Evolutionary conservation across 1,140 invertebrate species (phyloP).

Genomic region (Danaus plexippus): DNA sequence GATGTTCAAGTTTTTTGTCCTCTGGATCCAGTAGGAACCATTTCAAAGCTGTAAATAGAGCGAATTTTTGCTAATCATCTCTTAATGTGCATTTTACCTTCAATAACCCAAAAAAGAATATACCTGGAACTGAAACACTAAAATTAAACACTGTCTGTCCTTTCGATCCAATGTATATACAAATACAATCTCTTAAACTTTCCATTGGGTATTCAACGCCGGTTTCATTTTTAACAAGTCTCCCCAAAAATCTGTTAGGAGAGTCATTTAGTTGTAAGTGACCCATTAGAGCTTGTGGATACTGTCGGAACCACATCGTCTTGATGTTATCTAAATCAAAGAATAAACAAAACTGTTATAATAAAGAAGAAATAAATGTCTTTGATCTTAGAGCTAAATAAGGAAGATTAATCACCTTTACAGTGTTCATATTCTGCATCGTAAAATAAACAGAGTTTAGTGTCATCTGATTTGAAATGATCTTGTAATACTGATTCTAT

Average conservation of each 20-base stretch:
- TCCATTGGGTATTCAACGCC: conserved; percentile 28
- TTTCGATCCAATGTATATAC: conserved; percentile 67
- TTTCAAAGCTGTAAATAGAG: conserved; percentile 51
- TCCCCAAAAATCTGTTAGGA: conserved; percentile 37
- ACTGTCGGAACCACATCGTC: conserved; percentile 39
- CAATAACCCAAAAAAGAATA: background rate
- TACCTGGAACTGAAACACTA: conserved; percentile 66
- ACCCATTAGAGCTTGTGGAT: conserved; percentile 44
- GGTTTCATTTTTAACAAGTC: conserved; percentile 36
- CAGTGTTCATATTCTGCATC: conserved; percentile 80
- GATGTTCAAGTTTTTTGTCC: conserved; percentile 44
- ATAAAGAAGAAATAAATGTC: conserved; percentile 10
- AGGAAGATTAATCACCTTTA: conserved; percentile 68
- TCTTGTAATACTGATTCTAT: conserved; percentile 39
- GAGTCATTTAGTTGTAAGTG: conserved; percentile 33
- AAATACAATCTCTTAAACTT: conserved; percentile 43
- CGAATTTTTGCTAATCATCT: conserved; percentile 4
- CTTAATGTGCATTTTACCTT: background rate
- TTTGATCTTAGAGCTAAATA: background rate
- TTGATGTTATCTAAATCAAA: conserved; percentile 37
- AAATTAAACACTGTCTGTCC: conserved; percentile 72
- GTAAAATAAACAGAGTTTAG: conserved; percentile 79
- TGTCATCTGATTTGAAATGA: conserved; percentile 41
- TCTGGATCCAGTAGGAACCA: conserved; percentile 69
- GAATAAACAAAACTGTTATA: conserved; percentile 8